Base-by-base conservation (phyloP, 2,113 vertebrate species). In the Tapirus terrestris region DNA sequence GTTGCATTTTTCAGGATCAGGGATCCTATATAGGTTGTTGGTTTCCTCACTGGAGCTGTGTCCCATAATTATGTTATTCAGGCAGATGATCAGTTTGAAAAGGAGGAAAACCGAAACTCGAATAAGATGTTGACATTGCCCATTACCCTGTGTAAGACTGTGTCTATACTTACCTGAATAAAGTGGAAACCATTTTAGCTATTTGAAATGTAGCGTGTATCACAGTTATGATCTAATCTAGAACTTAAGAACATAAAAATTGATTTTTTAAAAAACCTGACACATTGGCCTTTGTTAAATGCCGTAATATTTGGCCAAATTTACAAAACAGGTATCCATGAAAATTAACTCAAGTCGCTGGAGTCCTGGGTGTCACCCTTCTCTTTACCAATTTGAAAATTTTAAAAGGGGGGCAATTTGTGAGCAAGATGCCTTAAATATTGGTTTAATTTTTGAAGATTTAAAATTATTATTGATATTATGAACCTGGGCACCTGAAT, bases 1-100 rank as follows among this genome's bases (percentile, higher is more conserved):
- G 82, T 77, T 96, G 92, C 48, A 96, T 97, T 98, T 98, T 93
- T 95, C 91, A 98, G 82, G 94, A 97, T 12, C 94, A 97, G 73
- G 67, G 76, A 98, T 82, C 43, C 90, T 67, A 45, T 43, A 45
- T 73, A 98, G 60, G 31, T 96, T 33, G 20, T 60, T 89, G 70
- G 4, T 1, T 97, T 85, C 90, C 80, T 98, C 10, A 17, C 5
- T 75, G 81, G 95, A 95, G 31, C 48, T 95, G 73, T 89, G 43
- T 79, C 77, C n/a, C 29, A 39, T 98, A 98, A 98, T 97, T 91
- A 93, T 96, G 61, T 86, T 96, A 94, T 93, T 96, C 39, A 95
- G 92, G 48, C 73, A 97, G 63, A 91, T 53, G 95, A 96, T 91
- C 51, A 95, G 72, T 96, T 92, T 87, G 33, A 91, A 91, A 91